Evolutionary conservation across 2,797 vertebrate genomes (phyloP), one percentile per base, ranked within the genome.

Genomic region (Lemur catta): DNA sequence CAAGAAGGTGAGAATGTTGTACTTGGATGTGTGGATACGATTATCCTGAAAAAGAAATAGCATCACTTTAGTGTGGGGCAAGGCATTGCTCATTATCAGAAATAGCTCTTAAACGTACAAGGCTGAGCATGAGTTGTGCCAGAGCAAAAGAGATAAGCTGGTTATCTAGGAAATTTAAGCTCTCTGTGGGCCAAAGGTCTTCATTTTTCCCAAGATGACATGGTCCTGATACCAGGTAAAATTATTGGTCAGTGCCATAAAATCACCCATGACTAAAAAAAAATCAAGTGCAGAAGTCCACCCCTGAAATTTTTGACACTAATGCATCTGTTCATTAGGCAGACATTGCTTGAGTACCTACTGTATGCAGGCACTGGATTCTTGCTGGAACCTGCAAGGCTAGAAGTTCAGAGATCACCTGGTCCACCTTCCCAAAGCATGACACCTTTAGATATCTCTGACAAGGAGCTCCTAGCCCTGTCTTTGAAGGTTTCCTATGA

Each of bases 1-100:
- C 98, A 99, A 98, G 97, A 99, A 99, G 96, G 99, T 99, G 95
- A 99, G 97, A 95, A 99, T 22, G 96, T 98, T 99, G 98, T 99
- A 99, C 95, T 99, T 99, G 59, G 99, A 99, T 26, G 99, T 99
- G 97, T 99, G 99, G 98, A 99, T 99, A 93, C 94, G 98, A 98
- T 99, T 99, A 98, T 99, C 99, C 99, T 99, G 97, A 63, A 98
- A 98, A 90, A 95, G 81, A 85, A 96, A 93, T n/a, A 86, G 65
- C 20, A 74, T 65, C 5, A 2, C 35, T 22, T 97, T 93, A 97
- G 81, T 75, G 48, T 67, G 33, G n/a, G 38, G 15, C 48, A 67
- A 96, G 41, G 26, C n/a, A 82, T 9, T 81, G 28, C 15, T 84
- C n/a, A 5, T 67, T 43, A 74, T 84, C 63, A 89, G 35, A 96